Percentiles rank a stretch among this genome's conserved stretches.
phyloP scores from a whole-genome alignment of 2,888 invertebrate species.

The Venustoraphidia nigricollis region DNA sequence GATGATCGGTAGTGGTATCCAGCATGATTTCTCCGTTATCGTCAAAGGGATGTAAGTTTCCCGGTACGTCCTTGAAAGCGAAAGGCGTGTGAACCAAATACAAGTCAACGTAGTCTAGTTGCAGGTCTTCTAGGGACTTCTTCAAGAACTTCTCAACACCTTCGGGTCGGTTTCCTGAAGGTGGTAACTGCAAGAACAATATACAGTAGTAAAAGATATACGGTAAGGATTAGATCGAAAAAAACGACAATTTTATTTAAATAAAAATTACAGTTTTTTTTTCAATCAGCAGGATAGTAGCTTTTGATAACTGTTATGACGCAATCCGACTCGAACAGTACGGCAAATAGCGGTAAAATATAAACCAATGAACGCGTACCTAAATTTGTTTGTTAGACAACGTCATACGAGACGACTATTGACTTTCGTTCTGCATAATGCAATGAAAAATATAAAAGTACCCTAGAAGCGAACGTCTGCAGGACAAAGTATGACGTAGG shows the following conservation, averaged over 20 bases:
- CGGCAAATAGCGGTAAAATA: no score
- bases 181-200: slow-evolving; percentile 14
- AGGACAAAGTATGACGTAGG: no score
- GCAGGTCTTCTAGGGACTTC: slow-evolving; percentile 50
- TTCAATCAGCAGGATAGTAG: no score
- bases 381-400: no score
- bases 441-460: no score
- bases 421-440: no score
- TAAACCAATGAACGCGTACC: no score
- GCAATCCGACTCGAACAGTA: no score
- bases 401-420: no score
- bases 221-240: neutral
- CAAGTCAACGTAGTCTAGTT: slow-evolving; percentile 66
- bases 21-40: slow-evolving; percentile 45
- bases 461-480: no score
- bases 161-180: slow-evolving; percentile 29
- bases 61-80: slow-evolving; percentile 44
- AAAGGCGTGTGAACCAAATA: slow-evolving; percentile 71
- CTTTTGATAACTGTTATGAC: no score
- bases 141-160: slow-evolving; percentile 48
- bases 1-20: slow-evolving; percentile 49
- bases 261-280: no score
- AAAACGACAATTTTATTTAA: neutral
- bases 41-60: slow-evolving; percentile 47
- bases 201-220: slow-evolving; percentile 1